phyloP scores from a whole-genome alignment of 2,113 vertebrate species.

The Dissostichus mawsoni region DNA sequence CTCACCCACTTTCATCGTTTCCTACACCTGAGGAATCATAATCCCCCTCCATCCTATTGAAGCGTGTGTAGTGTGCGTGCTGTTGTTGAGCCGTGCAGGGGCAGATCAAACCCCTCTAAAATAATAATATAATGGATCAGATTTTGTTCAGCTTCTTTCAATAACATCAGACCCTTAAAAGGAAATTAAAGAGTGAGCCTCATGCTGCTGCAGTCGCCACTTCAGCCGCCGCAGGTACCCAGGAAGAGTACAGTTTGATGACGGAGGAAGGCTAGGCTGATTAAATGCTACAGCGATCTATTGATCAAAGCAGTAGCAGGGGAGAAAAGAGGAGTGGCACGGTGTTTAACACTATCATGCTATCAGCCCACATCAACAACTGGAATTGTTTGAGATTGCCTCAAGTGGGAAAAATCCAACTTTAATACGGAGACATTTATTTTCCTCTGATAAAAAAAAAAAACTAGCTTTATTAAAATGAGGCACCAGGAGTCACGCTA shows the following conservation, averaged over 20 bases:
- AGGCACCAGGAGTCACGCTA: slow-evolving; percentile 20
- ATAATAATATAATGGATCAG: slow-evolving; percentile 55
- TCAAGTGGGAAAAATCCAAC: slow-evolving; percentile 37
- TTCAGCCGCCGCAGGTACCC: slow-evolving; percentile 42
- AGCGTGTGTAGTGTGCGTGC: slow-evolving; percentile 12
- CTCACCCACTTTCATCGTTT: slow-evolving; percentile 52
- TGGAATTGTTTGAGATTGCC: slow-evolving; percentile 21
- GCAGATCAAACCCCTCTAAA: slow-evolving; percentile 57
- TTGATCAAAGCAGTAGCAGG: slow-evolving; percentile 65
- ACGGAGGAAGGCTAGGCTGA: slow-evolving; percentile 63
- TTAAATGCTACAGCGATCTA: slow-evolving; percentile 78
- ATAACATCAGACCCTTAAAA: slow-evolving; percentile 63
- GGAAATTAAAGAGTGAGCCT: slow-evolving; percentile 74
- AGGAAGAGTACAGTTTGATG: slow-evolving; percentile 64
- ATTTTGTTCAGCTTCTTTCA: slow-evolving; percentile 52
- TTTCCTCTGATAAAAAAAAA: slow-evolving; percentile 24
- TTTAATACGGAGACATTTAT: slow-evolving; percentile 21
- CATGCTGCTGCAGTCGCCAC: slow-evolving; percentile 41
- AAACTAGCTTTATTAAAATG: slow-evolving; percentile 36
- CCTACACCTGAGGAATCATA: slow-evolving; percentile 45
- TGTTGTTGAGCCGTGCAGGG: slow-evolving; percentile 34
- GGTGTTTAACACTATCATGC: slow-evolving; percentile 53
- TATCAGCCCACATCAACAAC: slow-evolving; percentile 54
- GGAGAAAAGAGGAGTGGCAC: slow-evolving; percentile 41
- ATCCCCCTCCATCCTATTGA: slow-evolving; percentile 49